Conservation (phyloP, 2,797 vertebrate species). For the Gymnothorax reevesii region DNA sequence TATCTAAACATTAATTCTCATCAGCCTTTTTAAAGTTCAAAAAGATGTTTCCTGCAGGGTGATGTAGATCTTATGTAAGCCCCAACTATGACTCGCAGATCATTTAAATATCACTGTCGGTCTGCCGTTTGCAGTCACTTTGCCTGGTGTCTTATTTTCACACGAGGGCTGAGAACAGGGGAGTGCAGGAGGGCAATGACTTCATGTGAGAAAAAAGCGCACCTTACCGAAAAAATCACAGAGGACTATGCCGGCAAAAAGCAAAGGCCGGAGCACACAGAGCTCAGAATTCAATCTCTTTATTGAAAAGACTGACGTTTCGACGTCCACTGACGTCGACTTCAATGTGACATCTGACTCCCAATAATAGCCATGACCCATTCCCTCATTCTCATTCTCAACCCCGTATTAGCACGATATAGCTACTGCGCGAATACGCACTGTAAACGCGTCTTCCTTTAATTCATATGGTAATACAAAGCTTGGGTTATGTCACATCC, state of each 20-base stretch:
- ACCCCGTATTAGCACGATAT: conserved; percentile 19
- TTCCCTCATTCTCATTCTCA: background rate
- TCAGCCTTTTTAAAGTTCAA: background rate
- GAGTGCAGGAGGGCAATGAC: background rate
- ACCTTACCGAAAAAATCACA: too few relatives aligned
- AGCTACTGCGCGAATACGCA: background rate
- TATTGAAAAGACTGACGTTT: too few relatives aligned
- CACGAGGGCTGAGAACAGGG: background rate
- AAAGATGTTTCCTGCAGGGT: background rate
- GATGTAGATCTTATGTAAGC: background rate
- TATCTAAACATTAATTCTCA: background rate
- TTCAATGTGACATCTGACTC: background rate
- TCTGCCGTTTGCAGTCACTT: background rate
- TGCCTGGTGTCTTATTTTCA: background rate
- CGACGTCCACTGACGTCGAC: too few relatives aligned
- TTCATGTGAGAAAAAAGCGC: too few relatives aligned
- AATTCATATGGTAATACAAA: conserved; percentile 11
- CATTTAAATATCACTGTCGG: background rate
- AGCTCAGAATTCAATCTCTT: too few relatives aligned
- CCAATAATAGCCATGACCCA: background rate
- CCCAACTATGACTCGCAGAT: background rate
- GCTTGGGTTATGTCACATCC: conserved; percentile 21
- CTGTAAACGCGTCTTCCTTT: conserved; percentile 16
- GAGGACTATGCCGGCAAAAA: too few relatives aligned
- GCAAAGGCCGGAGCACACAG: too few relatives aligned